A percentile compares a stretch with the other conserved stretches of the same genome.
These are phyloP conservation scores for Chelonus insularis DNA, from an alignment of 1,140 invertebrate species.

Conservation along the genomic window DNA sequence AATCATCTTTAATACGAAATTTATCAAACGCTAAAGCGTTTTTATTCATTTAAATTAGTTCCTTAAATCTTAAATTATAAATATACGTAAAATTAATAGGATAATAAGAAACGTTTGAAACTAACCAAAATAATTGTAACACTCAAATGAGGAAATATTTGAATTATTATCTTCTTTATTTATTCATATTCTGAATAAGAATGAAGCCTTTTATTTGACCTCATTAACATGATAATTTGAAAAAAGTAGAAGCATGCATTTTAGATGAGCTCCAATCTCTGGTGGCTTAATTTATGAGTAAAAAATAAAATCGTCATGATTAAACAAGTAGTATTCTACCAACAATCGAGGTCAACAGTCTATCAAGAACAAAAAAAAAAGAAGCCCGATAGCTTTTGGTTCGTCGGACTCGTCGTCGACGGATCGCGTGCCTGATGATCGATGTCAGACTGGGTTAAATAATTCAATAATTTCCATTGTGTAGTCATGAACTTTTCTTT, in stretches of 20 bases:
- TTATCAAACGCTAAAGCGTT: too few species aligned
- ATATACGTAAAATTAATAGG: too few species aligned
- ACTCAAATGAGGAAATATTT: too few species aligned
- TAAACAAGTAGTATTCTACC: conserved; percentile 22
- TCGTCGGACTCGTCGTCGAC: conserved; percentile 9
- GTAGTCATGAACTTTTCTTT: conserved; percentile 12
- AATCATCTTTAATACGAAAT: too few species aligned
- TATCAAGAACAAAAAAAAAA: conserved; percentile 12
- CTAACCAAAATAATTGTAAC: too few species aligned
- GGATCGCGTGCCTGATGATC: conserved; percentile 47
- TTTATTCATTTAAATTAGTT: too few species aligned
- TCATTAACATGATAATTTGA: background rate
- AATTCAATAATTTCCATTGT: conserved; percentile 43
- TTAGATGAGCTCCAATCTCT: too few species aligned
- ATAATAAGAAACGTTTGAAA: too few species aligned
- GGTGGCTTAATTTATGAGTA: background rate
- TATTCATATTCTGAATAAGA: background rate
- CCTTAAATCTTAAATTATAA: too few species aligned
- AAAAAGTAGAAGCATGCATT: too few species aligned
- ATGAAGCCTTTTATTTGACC: background rate
- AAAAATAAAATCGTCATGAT: conserved; percentile 16
- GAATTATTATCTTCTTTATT: too few species aligned
- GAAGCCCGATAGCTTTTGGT: background rate
- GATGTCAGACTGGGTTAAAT: conserved; percentile 41
- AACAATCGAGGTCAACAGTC: conserved; percentile 30